These are phyloP conservation scores for Crambe crambe DNA, from an alignment of 37 sponge, comb jelly and placozoan species.

Conservation along the genomic window DNA sequence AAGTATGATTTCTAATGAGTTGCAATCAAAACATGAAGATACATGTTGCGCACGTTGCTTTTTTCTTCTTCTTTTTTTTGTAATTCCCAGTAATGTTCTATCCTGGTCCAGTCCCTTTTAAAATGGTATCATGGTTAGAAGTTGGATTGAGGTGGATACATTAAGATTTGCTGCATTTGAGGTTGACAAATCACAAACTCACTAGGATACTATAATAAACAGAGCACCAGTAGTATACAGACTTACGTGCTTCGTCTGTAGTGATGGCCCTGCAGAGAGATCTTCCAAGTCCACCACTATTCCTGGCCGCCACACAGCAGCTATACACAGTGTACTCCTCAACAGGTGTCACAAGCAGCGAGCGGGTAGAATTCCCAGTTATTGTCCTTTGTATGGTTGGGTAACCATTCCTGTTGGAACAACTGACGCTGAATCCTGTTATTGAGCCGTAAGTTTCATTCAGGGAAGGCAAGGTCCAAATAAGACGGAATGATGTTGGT, in stretches of 20 bases:
- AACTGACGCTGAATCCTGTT: neutral
- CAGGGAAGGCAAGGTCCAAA: neutral
- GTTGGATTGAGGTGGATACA: too few relatives aligned
- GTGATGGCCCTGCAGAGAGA: neutral
- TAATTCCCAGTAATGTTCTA: too few relatives aligned
- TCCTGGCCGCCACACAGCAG: slow-evolving; percentile 12
- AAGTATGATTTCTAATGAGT: too few relatives aligned
- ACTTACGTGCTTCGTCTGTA: neutral
- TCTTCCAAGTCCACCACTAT: neutral
- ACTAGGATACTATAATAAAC: neutral
- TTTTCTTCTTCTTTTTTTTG: too few relatives aligned
- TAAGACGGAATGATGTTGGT: neutral
- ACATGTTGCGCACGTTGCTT: too few relatives aligned
- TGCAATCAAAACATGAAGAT: too few relatives aligned
- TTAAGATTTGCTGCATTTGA: too few relatives aligned
- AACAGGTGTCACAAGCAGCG: neutral
- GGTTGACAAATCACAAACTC: too few relatives aligned
- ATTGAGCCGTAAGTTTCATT: neutral
- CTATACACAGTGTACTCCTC: slow-evolving; percentile 8
- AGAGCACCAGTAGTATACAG: neutral
- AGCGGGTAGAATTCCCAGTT: neutral
- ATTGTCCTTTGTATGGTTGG: too few relatives aligned
- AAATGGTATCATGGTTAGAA: too few relatives aligned
- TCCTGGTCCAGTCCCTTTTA: too few relatives aligned
- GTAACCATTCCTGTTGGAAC: neutral